Base-by-base conservation (phyloP, 2,888 invertebrate species). In the Entomobrya proxima region DNA sequence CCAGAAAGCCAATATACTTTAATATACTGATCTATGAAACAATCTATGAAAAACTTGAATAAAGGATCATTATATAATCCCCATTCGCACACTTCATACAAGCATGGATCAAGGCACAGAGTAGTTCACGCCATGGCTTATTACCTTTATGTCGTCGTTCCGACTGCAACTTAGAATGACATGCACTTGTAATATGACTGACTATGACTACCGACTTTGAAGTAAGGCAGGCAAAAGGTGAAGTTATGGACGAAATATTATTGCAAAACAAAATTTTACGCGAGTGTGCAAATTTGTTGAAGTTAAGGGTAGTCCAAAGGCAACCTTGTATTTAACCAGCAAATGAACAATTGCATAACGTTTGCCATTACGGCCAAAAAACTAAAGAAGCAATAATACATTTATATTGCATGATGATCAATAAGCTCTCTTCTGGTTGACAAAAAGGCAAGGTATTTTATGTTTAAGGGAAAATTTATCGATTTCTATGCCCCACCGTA, bases 101-200 rank as follows among this genome's bases (percentile, higher is more conserved):
- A 24, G 64, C 9, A 15, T 3, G 37, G 64, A 67, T 67, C 37
- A 67, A 67, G 6, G 11, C 35, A 18, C 37, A 37, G n/a, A n/a
- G n/a, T 67, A 67, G 35, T 27, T 67, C 11, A 37, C 64, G 37
- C 37, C 35, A 18, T 35, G 64, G 64, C 35, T 64, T 64, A 64
- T 35, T 64, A 64, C 64, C 64, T 67, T 67, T 67, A n/a, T 67
- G 37, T 67, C 35, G 37, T 37, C 64, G 64, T 67, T 67, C 52
- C 13, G 35, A 64, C 21, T 11, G 21, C 64, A 67, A 67, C 15
- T 13, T 18, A n/a, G 21, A 67, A 67, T 37, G 64, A 67, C 64
- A 67, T 18, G 24, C 40, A 21, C 21, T 37, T 67, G 13, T 1
- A n/a, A n/a, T n/a, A n/a, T n/a, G n/a, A n/a, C n/a, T n/a, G n/a